Evolutionary conservation across 2,888 invertebrate species (phyloP).

Genomic region (Nyleta sp.): DNA sequence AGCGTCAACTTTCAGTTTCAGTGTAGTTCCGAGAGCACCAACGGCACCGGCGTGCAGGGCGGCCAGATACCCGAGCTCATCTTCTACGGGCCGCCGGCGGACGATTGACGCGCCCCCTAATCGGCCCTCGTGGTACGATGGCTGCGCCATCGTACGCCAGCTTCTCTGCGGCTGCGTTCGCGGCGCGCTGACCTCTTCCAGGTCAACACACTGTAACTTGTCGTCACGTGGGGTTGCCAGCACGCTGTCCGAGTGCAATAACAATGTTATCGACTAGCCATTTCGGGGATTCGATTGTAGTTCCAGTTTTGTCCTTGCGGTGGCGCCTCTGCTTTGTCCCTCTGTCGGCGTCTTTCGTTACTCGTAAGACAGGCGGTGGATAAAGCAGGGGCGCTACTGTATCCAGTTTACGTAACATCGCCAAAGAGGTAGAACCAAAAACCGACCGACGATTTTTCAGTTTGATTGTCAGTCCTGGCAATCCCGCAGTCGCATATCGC

Average conservation of each 20-base stretch:
- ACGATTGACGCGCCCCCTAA: conserved; percentile 76
- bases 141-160: conserved; percentile 45
- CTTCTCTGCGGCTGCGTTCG: conserved; percentile 44
- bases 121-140: conserved; percentile 70
- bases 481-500: neutral
- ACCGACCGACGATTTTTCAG: too few relatives aligned
- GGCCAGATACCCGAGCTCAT: conserved; percentile 99
- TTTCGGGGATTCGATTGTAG: too few relatives aligned
- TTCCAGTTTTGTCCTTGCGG: too few relatives aligned
- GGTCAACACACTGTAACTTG: conserved; percentile 36
- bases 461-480: conserved; percentile 22
- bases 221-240: conserved; percentile 24
- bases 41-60: conserved; percentile 98
- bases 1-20: conserved; percentile 98
- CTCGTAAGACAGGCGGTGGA: too few relatives aligned
- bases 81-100: conserved; percentile 93
- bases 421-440: conserved; percentile 38
- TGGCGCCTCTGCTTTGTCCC: too few relatives aligned
- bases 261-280: neutral
- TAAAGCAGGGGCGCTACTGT: too few relatives aligned
- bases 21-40: conserved; percentile 98
- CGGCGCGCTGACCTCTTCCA: conserved; percentile 12
- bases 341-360: too few relatives aligned
- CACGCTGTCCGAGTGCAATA: neutral
- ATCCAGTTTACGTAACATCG: neutral